Conservation (phyloP, 35 echinoderm and acorn worm species). For the Amphiura filiformis region DNA sequence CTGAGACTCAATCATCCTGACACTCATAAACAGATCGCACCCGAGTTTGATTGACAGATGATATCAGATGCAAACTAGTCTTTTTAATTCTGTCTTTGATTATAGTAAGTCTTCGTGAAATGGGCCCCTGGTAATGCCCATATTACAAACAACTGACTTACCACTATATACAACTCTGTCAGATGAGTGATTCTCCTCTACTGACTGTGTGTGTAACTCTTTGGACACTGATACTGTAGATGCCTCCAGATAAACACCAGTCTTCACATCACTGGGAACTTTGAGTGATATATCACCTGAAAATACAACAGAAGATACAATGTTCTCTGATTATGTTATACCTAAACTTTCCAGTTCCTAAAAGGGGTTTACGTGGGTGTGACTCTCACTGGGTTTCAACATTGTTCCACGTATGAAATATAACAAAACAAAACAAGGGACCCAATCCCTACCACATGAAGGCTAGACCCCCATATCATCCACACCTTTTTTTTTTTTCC, state of each 20-base stretch:
- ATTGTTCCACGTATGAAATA: background rate
- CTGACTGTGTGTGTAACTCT: background rate
- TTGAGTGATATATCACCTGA: constrained; percentile 30
- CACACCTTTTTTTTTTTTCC: background rate
- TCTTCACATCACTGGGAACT: background rate
- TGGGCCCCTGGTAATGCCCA: no score
- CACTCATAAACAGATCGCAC: no score
- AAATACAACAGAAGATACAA: background rate
- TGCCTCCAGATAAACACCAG: constrained; percentile 15
- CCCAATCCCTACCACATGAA: background rate
- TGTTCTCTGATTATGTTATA: no score
- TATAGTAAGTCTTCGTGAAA: background rate
- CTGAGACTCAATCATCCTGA: no score
- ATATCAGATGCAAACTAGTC: no score
- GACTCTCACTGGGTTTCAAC: background rate
- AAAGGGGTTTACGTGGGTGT: background rate
- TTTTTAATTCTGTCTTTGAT: no score
- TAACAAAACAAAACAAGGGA: background rate
- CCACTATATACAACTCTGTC: no score
- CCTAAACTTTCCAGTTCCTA: background rate
- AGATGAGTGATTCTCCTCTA: no score
- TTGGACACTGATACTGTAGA: background rate
- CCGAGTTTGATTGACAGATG: no score
- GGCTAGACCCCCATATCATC: background rate
- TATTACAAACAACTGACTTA: no score